A percentile compares a stretch with the other conserved stretches of the same genome.
Conservation (phyloP, 2,113 vertebrate species). For the Chaenogobius annularis region DNA sequence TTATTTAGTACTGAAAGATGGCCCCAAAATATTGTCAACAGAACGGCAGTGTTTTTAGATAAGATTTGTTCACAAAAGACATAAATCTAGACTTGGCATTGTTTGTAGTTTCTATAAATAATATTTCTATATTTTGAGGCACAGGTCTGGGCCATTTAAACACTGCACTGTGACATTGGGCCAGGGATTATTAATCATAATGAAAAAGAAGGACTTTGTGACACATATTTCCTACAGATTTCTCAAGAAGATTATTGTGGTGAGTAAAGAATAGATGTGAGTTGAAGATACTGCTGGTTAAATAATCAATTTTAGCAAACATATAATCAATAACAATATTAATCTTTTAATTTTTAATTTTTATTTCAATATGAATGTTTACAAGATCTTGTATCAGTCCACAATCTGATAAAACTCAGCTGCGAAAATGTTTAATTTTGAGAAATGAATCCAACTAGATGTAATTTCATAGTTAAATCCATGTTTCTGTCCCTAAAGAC, state of each 20-base stretch:
- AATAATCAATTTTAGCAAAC: too few relatives aligned
- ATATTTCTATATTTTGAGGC: not conserved
- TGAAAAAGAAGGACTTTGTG: not conserved
- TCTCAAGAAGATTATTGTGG: not conserved
- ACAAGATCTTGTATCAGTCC: not conserved
- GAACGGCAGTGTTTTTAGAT: not conserved
- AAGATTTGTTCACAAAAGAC: not conserved
- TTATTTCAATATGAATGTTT: not conserved
- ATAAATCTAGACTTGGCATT: not conserved
- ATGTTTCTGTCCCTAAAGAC: not conserved
- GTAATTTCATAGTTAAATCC: not conserved
- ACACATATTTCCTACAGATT: not conserved
- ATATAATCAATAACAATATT: too few relatives aligned
- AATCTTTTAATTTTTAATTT: too few relatives aligned
- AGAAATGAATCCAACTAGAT: not conserved
- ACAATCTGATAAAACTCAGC: not conserved
- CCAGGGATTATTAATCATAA: not conserved
- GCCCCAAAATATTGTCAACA: not conserved
- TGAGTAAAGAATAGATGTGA: too few relatives aligned
- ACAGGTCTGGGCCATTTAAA: not conserved
- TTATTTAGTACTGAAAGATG: not conserved
- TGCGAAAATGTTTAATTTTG: not conserved
- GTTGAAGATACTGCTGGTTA: too few relatives aligned
- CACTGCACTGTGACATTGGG: not conserved
- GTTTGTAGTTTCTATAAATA: not conserved